These are phyloP conservation scores for Taeniopygia guttata DNA, from an alignment of 2,797 vertebrate genomes.

Conservation along the genomic window DNA sequence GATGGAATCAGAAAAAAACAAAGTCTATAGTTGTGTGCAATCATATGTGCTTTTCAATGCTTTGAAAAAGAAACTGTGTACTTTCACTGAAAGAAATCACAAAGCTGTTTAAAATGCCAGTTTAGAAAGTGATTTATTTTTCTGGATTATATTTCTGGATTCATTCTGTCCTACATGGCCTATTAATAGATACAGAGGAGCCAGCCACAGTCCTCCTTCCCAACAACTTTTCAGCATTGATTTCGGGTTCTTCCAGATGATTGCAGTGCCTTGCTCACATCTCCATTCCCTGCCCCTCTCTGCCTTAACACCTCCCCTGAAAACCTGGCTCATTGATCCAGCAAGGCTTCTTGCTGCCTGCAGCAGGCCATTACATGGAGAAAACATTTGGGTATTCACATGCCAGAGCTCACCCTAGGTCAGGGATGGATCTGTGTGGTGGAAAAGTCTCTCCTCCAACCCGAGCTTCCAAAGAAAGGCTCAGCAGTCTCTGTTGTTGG, in stretches of 20 bases:
- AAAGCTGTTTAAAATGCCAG: not conserved
- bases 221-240: not conserved
- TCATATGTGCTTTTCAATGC: not conserved
- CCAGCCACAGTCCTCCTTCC: not conserved
- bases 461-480: too few relatives aligned
- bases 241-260: not conserved
- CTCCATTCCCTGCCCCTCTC: not conserved
- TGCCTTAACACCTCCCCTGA: not conserved
- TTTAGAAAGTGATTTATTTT: not conserved
- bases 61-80: not conserved
- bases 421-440: too few relatives aligned
- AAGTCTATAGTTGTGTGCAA: not conserved
- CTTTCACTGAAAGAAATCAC: not conserved
- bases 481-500: too few relatives aligned
- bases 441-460: too few relatives aligned
- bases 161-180: not conserved
- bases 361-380: fast-evolving
- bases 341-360: not conserved
- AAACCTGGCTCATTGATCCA: not conserved
- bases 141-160: not conserved
- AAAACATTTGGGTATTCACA: not conserved
- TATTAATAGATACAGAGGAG: not conserved
- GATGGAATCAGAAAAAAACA: not conserved
- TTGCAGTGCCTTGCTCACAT: not conserved
- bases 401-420: too few relatives aligned